Percentiles rank a stretch among this genome's conserved stretches.
phyloP scores from a whole-genome alignment of 2,797 vertebrate species.

The Syncerus caffer region DNA sequence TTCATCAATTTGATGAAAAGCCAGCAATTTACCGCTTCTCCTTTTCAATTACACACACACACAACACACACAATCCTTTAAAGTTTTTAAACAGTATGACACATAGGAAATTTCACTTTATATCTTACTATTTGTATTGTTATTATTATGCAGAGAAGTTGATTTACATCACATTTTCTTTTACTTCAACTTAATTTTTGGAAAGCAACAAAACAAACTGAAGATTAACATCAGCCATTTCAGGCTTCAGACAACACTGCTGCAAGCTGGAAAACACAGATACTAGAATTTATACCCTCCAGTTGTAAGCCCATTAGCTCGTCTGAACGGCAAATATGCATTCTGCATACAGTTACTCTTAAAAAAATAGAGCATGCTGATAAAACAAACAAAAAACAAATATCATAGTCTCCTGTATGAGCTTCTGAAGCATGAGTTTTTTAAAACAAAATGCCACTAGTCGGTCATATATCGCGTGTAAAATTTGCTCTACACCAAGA shows the following conservation, averaged over 20 bases:
- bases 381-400: background rate
- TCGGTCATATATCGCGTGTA: background rate
- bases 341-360: conserved; percentile 69
- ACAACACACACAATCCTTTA: background rate
- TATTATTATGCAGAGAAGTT: conserved; percentile 68
- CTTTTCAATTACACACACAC: background rate
- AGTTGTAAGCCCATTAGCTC: conserved; percentile 77
- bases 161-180: conserved; percentile 67
- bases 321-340: conserved; percentile 70
- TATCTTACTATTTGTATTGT: conserved; percentile 53
- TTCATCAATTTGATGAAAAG: conserved; percentile 5
- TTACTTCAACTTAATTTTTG: conserved; percentile 77
- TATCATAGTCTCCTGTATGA: background rate
- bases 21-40: background rate
- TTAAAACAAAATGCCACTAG: conserved; percentile 1
- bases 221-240: conserved; percentile 80
- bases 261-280: conserved; percentile 80
- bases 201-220: conserved; percentile 78
- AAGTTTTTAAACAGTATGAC: background rate
- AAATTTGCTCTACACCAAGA: background rate
- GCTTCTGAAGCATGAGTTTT: background rate
- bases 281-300: conserved; percentile 78
- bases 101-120: background rate
- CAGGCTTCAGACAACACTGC: conserved; percentile 79
- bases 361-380: conserved; percentile 39